A percentile compares a stretch with the other conserved stretches of the same genome.
Conservation (phyloP, 2,113 vertebrate genomes). For the Baryphthengus martii region DNA sequence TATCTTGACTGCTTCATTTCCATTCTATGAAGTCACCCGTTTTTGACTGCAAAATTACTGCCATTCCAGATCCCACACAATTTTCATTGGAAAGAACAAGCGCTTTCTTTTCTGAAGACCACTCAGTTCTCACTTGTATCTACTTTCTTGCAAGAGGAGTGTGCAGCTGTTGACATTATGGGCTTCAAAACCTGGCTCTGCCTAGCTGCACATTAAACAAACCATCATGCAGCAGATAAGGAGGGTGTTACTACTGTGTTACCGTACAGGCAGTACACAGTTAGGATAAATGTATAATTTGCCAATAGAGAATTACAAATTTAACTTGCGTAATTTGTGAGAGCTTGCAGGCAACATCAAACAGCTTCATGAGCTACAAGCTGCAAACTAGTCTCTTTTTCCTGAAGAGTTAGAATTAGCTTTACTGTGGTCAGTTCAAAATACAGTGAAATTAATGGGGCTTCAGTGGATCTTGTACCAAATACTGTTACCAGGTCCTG, state of each 20-base stretch:
- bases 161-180: neutral
- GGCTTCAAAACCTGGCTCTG: neutral
- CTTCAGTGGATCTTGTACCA: neutral
- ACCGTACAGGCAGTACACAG: rapidly evolving
- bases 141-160: neutral
- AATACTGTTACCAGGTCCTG: neutral
- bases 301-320: neutral
- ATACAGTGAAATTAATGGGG: neutral
- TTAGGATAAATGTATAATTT: neutral
- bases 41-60: neutral
- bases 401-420: neutral
- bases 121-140: neutral
- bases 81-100: neutral
- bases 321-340: neutral
- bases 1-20: neutral
- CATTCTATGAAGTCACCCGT: neutral
- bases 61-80: neutral
- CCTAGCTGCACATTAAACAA: neutral
- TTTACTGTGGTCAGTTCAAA: neutral
- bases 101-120: neutral
- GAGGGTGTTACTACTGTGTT: neutral
- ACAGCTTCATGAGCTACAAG: neutral
- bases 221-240: neutral
- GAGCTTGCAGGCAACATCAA: neutral
- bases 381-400: neutral